phyloP scores from a whole-genome alignment of 1,140 invertebrate species.

The Micrasema minimum region DNA sequence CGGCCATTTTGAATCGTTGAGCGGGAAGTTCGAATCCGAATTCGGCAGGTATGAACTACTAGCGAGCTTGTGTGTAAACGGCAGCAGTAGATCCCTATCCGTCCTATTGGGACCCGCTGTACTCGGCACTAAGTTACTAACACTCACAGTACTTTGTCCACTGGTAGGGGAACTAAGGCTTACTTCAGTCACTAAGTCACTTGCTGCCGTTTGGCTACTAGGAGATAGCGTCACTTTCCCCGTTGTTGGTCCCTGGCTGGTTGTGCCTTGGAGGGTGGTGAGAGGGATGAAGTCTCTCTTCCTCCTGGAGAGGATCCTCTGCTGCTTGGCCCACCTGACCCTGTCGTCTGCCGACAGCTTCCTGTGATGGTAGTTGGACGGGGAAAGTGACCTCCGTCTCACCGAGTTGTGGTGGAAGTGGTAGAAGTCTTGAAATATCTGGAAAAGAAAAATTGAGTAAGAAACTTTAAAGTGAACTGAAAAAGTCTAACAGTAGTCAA shows the following conservation, averaged over 20 bases:
- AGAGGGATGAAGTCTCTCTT: slow-evolving; percentile 75
- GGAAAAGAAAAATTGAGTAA: slow-evolving; percentile 58
- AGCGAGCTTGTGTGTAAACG: slow-evolving; percentile 6
- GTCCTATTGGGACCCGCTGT: slow-evolving; percentile 36
- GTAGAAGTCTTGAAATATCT: slow-evolving; percentile 85
- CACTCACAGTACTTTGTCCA: background rate
- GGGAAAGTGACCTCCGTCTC: slow-evolving; percentile 76
- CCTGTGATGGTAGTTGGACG: slow-evolving; percentile 74
- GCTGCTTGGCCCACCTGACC: slow-evolving; percentile 78
- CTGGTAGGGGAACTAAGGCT: background rate
- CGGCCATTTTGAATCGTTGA: slow-evolving; percentile 87
- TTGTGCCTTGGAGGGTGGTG: slow-evolving; percentile 57
- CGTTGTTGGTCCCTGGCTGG: slow-evolving; percentile 24
- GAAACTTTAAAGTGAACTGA: no score
- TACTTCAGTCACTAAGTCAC: background rate
- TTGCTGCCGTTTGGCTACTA: background rate
- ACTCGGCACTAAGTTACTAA: background rate
- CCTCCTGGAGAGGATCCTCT: slow-evolving; percentile 73
- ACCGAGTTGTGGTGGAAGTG: slow-evolving; percentile 82
- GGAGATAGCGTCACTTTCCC: no score
- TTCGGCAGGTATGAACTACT: background rate
- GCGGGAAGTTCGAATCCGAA: slow-evolving; percentile 59
- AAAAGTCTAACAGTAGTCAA: no score
- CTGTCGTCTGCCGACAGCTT: slow-evolving; percentile 75
- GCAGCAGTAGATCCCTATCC: slow-evolving; percentile 40